Percentiles rank a stretch among this genome's conserved stretches.
Evolutionary conservation across 2,113 vertebrate genomes (phyloP).

Genomic region (Pteropus alecto): DNA sequence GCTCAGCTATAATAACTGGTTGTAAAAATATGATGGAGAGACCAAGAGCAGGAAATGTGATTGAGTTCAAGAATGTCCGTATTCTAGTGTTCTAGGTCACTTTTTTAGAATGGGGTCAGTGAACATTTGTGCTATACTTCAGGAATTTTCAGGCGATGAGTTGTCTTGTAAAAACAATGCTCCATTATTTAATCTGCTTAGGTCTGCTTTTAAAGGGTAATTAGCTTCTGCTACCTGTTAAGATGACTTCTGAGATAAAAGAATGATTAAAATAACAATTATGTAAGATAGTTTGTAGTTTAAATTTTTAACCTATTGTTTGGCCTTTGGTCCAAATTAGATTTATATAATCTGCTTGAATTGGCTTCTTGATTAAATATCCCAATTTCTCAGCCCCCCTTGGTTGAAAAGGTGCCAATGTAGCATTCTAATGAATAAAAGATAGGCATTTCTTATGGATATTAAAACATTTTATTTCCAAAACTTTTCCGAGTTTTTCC

Average conservation of each 20-base stretch:
- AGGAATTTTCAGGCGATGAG: not conserved
- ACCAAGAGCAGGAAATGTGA: not conserved
- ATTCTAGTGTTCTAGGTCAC: constrained; percentile 25
- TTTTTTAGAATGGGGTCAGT: constrained; percentile 42
- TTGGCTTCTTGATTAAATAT: constrained; percentile 10
- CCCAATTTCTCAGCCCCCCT: not conserved
- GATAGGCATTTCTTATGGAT: not conserved
- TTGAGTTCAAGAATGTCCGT: not conserved
- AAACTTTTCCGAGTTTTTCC: not conserved
- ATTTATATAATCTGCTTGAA: not conserved
- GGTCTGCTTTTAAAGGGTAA: not conserved
- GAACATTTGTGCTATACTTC: constrained; percentile 6
- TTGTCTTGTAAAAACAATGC: not conserved
- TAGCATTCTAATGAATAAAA: not conserved
- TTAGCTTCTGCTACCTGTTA: constrained; percentile 1
- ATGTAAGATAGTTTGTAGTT: not conserved
- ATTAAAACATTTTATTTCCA: not conserved
- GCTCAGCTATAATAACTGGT: not conserved
- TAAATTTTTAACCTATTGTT: not conserved
- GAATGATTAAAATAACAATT: not conserved
- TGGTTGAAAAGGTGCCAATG: not conserved
- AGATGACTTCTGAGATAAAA: not conserved
- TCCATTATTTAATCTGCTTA: not conserved
- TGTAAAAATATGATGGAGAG: not conserved
- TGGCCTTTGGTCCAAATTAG: not conserved